phyloP scores from a whole-genome alignment of 2,113 vertebrate genomes.

The Brachyhypopomus occidentalis region DNA sequence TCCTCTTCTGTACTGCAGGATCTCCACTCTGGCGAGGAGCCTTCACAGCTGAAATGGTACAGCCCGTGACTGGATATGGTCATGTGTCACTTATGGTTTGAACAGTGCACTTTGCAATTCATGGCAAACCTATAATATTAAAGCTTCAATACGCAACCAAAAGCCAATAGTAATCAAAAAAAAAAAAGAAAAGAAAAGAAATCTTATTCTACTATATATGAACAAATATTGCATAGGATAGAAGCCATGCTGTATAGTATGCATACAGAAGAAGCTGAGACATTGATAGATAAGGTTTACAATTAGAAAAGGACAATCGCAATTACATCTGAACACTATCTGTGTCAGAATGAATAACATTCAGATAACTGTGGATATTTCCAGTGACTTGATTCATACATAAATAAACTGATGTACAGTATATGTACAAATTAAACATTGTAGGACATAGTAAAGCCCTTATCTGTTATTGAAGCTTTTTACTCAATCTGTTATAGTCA shows the following conservation, averaged over 20 bases:
- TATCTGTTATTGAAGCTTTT: constrained; percentile 62
- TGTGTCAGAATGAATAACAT: constrained; percentile 87
- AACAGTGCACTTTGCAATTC: constrained; percentile 76
- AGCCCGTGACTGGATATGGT: constrained; percentile 8
- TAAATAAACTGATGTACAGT: constrained; percentile 63
- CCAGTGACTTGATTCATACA: constrained; percentile 65
- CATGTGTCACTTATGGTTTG: constrained; percentile 25
- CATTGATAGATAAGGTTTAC: constrained; percentile 62
- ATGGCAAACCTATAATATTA: constrained; percentile 80
- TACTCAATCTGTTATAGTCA: constrained; percentile 42
- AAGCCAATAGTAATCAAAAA: constrained; percentile 61
- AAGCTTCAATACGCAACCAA: constrained; percentile 73
- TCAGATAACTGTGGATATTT: constrained; percentile 70
- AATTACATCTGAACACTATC: constrained; percentile 80
- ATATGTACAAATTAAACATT: constrained; percentile 65
- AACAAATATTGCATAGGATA: constrained; percentile 92
- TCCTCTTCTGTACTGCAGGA: constrained; percentile 64
- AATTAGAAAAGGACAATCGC: constrained; percentile 60
- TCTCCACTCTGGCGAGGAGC: constrained; percentile 75
- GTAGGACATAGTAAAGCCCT: constrained; percentile 77
- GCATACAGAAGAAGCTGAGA: constrained; percentile 72
- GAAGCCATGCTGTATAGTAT: constrained; percentile 92
- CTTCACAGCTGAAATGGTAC: constrained; percentile 78
- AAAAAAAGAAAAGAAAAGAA: constrained; percentile 6
- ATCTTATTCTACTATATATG: constrained; percentile 65